Percentiles rank a stretch among this genome's conserved stretches.
phyloP scores from a whole-genome alignment of 2,113 vertebrate genomes.

The Aphelocoma coerulescens region DNA sequence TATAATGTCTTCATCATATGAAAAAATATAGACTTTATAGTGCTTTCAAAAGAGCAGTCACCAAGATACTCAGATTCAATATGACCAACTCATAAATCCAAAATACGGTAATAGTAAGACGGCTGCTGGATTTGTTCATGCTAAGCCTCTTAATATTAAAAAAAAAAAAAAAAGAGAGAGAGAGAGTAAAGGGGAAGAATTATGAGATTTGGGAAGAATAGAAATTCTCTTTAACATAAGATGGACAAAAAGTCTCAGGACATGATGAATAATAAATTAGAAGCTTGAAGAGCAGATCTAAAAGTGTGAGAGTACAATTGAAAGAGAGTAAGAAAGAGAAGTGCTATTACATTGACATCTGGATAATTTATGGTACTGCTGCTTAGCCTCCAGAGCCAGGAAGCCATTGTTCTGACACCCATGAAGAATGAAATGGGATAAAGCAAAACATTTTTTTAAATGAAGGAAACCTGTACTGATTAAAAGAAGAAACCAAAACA shows the following conservation, averaged over 20 bases:
- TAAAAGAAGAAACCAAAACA: background rate
- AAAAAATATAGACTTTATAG: background rate
- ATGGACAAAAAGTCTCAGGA: background rate
- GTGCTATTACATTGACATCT: background rate
- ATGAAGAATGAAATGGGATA: background rate
- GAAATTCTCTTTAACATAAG: background rate
- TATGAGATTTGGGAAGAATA: background rate
- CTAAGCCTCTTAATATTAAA: background rate
- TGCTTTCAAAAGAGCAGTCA: background rate
- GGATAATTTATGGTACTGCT: background rate
- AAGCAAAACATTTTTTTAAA: background rate
- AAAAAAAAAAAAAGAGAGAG: fast-evolving
- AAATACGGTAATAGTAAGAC: background rate
- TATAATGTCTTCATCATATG: background rate
- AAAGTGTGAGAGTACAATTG: background rate
- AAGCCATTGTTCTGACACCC: background rate
- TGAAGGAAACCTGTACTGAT: background rate
- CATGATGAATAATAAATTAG: background rate
- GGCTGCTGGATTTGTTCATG: background rate
- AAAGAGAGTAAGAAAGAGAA: background rate
- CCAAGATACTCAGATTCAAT: background rate
- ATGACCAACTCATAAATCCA: background rate
- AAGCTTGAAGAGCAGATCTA: background rate
- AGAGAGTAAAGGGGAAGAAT: background rate
- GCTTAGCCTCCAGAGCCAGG: background rate